phyloP scores from a whole-genome alignment of 1,140 invertebrate genomes.

The Panagrolaimus sp. region DNA sequence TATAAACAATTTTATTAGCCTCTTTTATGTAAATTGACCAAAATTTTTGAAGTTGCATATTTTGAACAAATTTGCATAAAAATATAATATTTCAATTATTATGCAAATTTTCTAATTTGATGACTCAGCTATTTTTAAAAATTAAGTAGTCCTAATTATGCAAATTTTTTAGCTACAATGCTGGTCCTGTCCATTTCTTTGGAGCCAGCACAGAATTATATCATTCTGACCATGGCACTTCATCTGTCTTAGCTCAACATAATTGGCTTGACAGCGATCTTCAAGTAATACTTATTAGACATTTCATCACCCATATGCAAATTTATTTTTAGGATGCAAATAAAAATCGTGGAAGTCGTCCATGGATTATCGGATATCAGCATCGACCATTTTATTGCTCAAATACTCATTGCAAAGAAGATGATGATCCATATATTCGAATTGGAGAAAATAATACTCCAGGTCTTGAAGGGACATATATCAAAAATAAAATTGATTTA shows the following conservation, averaged over 20 bases:
- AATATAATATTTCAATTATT: too few relatives aligned
- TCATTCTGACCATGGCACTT: conserved; percentile 77
- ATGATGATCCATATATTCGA: conserved; percentile 14
- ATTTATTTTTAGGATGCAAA: conserved; percentile 53
- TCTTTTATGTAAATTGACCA: too few relatives aligned
- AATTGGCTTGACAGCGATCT: conserved; percentile 80
- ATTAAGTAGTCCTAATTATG: not conserved
- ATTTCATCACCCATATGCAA: not conserved
- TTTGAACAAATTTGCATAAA: too few relatives aligned
- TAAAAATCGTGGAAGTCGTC: conserved; percentile 67
- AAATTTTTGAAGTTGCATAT: too few relatives aligned
- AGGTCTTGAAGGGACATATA: conserved; percentile 76
- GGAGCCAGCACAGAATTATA: conserved; percentile 87
- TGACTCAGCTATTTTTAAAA: too few relatives aligned
- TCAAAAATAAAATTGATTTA: conserved; percentile 79
- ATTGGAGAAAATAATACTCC: conserved; percentile 45
- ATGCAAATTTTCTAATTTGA: too few relatives aligned
- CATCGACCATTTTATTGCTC: conserved; percentile 96
- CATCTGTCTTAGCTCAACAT: conserved; percentile 77
- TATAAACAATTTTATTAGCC: too few relatives aligned
- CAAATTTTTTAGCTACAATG: conserved; percentile 64
- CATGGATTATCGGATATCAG: conserved; percentile 88
- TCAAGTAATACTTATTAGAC: conserved; percentile 70
- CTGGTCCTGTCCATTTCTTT: conserved; percentile 85
- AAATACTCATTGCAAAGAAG: conserved; percentile 62